phyloP scores from a whole-genome alignment of 2,113 vertebrate species.

The Dinomys branickii region DNA sequence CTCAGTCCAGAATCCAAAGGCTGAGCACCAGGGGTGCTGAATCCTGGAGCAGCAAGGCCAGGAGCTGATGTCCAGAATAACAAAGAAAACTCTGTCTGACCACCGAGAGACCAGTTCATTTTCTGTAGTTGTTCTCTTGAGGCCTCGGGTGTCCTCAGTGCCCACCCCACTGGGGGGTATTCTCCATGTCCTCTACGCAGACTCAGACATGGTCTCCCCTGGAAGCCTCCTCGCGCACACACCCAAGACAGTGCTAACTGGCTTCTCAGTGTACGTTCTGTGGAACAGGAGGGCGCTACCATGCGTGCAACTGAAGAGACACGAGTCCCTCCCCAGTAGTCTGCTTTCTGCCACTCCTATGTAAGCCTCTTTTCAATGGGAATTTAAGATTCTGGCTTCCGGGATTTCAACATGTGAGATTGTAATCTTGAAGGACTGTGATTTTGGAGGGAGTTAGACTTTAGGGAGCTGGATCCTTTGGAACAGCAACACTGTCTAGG shows the following conservation, averaged over 20 bases:
- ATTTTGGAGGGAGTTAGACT: neutral
- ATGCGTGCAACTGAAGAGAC: neutral
- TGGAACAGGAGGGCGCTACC: neutral
- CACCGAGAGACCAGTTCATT: neutral
- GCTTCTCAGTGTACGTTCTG: neutral
- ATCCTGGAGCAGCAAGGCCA: neutral
- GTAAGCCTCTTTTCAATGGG: neutral
- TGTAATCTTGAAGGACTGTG: neutral
- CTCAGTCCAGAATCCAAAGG: neutral
- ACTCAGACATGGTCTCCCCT: neutral
- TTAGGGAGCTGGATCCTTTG: neutral
- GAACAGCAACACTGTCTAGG: neutral
- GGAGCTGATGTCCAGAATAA: neutral
- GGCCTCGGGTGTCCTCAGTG: too few species aligned
- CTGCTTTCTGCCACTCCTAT: neutral
- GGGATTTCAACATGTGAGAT: neutral
- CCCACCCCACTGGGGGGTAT: neutral
- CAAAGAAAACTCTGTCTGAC: neutral
- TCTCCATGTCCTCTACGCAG: neutral
- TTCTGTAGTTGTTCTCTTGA: neutral
- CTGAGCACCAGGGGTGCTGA: neutral
- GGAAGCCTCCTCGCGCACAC: neutral
- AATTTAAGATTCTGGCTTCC: neutral
- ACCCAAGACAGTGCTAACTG: neutral
- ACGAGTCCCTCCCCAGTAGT: neutral